Percentiles rank a stretch among this genome's conserved stretches.
Evolutionary conservation across 2,888 invertebrate genomes (phyloP).

Genomic region (Celastrina argiolus): DNA sequence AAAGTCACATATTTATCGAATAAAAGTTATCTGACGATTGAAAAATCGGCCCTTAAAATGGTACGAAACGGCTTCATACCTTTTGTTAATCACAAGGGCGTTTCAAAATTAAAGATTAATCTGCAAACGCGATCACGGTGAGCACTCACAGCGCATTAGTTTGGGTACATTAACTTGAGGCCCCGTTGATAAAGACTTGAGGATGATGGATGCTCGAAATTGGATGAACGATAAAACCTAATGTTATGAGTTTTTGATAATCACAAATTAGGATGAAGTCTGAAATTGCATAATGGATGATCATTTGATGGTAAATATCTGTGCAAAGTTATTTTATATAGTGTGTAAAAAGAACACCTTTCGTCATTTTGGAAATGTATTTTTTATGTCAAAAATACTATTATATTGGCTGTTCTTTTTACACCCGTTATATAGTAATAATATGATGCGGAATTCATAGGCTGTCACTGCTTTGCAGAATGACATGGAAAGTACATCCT

Average conservation of each 20-base stretch:
- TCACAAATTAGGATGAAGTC: slow-evolving; percentile 24
- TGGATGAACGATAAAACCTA: background rate
- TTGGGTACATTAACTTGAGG: slow-evolving; percentile 48
- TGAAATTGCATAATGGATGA: background rate
- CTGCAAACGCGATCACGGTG: background rate
- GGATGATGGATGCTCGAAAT: slow-evolving; percentile 37
- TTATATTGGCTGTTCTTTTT: too few relatives aligned
- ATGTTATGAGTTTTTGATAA: slow-evolving; percentile 18
- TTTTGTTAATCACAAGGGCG: background rate
- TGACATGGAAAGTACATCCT: too few relatives aligned
- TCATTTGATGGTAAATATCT: background rate
- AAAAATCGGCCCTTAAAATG: too few relatives aligned
- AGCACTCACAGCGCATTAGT: slow-evolving; percentile 37
- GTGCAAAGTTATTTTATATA: too few relatives aligned
- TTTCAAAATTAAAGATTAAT: slow-evolving; percentile 2
- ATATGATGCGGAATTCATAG: too few relatives aligned
- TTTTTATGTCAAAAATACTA: too few relatives aligned
- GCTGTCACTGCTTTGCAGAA: too few relatives aligned
- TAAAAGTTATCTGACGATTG: too few relatives aligned
- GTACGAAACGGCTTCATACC: background rate
- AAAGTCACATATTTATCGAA: too few relatives aligned
- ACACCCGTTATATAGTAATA: too few relatives aligned
- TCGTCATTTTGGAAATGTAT: too few relatives aligned
- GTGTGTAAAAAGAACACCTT: too few relatives aligned
- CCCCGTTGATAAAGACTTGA: slow-evolving; percentile 37